Conservation (phyloP, 2,797 vertebrate genomes). For the Hydrocynus forskahlii region DNA sequence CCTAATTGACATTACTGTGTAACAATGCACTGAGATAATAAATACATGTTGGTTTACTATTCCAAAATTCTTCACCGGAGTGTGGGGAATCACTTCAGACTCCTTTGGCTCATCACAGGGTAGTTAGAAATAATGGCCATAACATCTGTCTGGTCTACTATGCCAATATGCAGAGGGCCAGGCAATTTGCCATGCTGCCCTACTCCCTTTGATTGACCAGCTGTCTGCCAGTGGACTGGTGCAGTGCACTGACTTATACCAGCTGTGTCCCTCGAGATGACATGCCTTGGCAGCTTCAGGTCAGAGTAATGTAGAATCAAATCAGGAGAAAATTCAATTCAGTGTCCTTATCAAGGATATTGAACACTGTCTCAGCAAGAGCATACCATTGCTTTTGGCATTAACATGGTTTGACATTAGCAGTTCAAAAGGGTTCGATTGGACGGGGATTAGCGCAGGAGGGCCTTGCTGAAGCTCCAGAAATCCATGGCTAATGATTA, state of each 20-base stretch:
- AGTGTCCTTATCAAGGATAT: constrained; percentile 39
- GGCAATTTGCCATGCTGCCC: constrained; percentile 61
- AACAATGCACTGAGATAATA: not conserved
- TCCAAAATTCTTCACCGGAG: constrained; percentile 38
- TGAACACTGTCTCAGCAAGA: constrained; percentile 8
- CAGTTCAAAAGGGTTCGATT: constrained; percentile 47
- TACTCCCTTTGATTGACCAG: constrained; percentile 77
- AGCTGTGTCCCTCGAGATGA: constrained; percentile 65
- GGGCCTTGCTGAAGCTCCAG: constrained; percentile 27
- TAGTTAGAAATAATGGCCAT: constrained; percentile 60
- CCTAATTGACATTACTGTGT: not conserved
- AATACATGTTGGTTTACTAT: not conserved
- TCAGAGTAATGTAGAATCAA: constrained; percentile 18
- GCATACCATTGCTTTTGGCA: constrained; percentile 34
- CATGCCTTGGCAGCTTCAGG: constrained; percentile 16
- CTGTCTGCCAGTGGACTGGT: constrained; percentile 76
- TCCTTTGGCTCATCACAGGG: constrained; percentile 50
- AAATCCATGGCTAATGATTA: constrained; percentile 52
- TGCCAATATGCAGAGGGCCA: constrained; percentile 73
- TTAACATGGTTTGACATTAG: constrained; percentile 50
- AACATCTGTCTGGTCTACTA: constrained; percentile 73
- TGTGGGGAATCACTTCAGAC: constrained; percentile 48
- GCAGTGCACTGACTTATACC: constrained; percentile 63
- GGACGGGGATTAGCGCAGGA: constrained; percentile 35
- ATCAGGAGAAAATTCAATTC: constrained; percentile 43